Percentiles rank a stretch among this genome's conserved stretches.
phyloP scores from a whole-genome alignment of 2,797 vertebrate species.

The Oreortyx pictus region DNA sequence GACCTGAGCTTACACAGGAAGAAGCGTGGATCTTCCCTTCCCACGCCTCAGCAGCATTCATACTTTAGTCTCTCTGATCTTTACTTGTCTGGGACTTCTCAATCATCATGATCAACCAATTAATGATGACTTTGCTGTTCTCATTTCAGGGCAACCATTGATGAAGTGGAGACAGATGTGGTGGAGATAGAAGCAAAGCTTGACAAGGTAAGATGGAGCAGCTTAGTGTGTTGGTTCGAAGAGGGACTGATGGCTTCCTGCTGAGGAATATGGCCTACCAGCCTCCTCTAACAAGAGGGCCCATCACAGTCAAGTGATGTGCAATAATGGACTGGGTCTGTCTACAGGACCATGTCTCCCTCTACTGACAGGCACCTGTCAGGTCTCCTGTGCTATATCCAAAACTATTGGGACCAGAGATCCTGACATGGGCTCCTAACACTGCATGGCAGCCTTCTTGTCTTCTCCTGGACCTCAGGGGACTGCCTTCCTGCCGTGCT shows the following conservation, averaged over 20 bases:
- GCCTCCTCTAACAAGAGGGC: not conserved
- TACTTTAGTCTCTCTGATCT: not conserved
- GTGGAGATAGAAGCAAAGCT: slow-evolving; percentile 95
- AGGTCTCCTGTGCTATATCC: not conserved
- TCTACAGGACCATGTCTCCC: not conserved
- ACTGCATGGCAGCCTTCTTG: not conserved
- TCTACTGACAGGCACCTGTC: slow-evolving; percentile 5
- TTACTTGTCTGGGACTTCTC: not conserved
- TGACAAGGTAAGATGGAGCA: slow-evolving; percentile 87
- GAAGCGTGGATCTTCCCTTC: not conserved
- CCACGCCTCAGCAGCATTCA: not conserved
- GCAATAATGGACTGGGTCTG: fast-evolving
- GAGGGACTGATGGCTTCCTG: not conserved
- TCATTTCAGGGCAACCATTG: slow-evolving; percentile 89
- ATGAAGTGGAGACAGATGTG: slow-evolving; percentile 96
- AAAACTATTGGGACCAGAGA: not conserved
- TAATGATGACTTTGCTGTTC: not conserved
- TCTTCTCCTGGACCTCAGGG: not conserved
- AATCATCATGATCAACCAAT: not conserved
- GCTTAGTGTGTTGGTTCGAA: fast-evolving
- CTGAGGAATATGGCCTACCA: not conserved
- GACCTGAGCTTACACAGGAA: fast-evolving
- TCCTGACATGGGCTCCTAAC: not conserved
- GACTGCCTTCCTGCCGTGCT: too few relatives aligned
- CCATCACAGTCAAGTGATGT: fast-evolving